Conservation (phyloP, 2,888 invertebrate species). For the Leptopilina myrica region DNA sequence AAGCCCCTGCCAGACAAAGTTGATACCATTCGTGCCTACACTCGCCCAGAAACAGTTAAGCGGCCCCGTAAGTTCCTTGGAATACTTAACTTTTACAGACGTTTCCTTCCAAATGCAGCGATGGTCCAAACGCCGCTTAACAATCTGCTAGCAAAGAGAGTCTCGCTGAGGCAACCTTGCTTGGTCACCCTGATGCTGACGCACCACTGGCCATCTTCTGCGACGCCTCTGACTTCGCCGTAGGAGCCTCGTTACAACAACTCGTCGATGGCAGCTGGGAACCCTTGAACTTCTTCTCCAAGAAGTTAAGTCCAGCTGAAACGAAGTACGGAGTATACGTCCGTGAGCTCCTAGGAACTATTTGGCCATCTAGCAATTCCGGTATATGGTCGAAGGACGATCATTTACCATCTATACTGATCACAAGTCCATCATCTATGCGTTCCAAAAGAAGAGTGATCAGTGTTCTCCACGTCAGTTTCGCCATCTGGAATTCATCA, state of each 20-base stretch:
- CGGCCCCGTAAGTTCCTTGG: constrained; percentile 64
- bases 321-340: constrained; percentile 50
- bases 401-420: constrained; percentile 41
- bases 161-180: constrained; percentile 40
- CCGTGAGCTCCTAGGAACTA: constrained; percentile 55
- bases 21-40: too few species aligned
- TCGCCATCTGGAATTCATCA: too few species aligned
- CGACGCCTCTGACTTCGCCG: constrained; percentile 57
- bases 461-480: constrained; percentile 6
- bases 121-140: constrained; percentile 40
- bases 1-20: too few species aligned
- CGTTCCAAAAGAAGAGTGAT: background rate
- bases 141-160: constrained; percentile 36
- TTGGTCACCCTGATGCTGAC: constrained; percentile 40
- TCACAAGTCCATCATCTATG: constrained; percentile 48
- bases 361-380: constrained; percentile 50
- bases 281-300: constrained; percentile 59
- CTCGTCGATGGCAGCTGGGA: constrained; percentile 46
- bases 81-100: constrained; percentile 49
- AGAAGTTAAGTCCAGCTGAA: constrained; percentile 54
- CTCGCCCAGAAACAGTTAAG: constrained; percentile 57
- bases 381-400: constrained; percentile 53
- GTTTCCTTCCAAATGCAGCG: constrained; percentile 45
- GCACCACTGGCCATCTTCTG: constrained; percentile 34
- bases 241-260: constrained; percentile 59